Percentiles rank a stretch among this genome's conserved stretches.
Evolutionary conservation across 2,113 vertebrate species (phyloP).

Genomic region (Brachionichthys hirsutus): DNA sequence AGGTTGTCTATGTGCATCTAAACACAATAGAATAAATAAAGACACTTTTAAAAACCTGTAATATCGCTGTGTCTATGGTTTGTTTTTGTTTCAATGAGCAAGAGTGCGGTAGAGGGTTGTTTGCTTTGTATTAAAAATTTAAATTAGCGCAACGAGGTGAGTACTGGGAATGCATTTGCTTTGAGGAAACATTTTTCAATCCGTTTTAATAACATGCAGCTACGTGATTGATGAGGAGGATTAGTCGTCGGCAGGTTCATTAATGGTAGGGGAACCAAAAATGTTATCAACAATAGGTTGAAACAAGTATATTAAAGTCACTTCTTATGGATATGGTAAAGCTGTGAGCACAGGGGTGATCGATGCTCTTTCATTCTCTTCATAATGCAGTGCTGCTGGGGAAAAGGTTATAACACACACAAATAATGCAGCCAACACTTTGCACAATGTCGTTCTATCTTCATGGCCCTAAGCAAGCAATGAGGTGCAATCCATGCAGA

Average conservation of each 20-base stretch:
- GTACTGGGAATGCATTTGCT: conserved; percentile 16
- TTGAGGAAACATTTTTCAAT: conserved; percentile 39
- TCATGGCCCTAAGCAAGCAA: conserved; percentile 37
- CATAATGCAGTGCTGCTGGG: conserved; percentile 13
- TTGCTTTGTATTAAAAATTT: conserved; percentile 24
- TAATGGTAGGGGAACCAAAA: conserved; percentile 23
- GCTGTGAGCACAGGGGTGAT: conserved; percentile 26
- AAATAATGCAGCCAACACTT: conserved; percentile 36
- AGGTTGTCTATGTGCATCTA: not conserved
- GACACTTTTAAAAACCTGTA: too few species aligned
- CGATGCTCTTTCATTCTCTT: conserved; percentile 24
- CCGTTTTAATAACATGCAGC: conserved; percentile 38
- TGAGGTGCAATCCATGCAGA: conserved; percentile 44
- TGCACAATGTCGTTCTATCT: conserved; percentile 47
- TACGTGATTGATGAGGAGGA: conserved; percentile 42
- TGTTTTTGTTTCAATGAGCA: not conserved
- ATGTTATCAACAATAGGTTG: conserved; percentile 24
- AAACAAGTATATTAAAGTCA: conserved; percentile 9
- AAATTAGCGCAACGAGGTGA: conserved; percentile 5
- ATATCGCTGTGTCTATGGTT: too few species aligned
- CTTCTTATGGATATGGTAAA: conserved; percentile 14
- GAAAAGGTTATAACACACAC: conserved; percentile 29
- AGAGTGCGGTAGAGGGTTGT: not conserved
- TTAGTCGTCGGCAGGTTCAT: conserved; percentile 24
- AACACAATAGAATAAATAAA: not conserved